These are phyloP conservation scores for Enteromius treurensis DNA, from an alignment of 2,797 vertebrate species.

Conservation along the genomic window DNA sequence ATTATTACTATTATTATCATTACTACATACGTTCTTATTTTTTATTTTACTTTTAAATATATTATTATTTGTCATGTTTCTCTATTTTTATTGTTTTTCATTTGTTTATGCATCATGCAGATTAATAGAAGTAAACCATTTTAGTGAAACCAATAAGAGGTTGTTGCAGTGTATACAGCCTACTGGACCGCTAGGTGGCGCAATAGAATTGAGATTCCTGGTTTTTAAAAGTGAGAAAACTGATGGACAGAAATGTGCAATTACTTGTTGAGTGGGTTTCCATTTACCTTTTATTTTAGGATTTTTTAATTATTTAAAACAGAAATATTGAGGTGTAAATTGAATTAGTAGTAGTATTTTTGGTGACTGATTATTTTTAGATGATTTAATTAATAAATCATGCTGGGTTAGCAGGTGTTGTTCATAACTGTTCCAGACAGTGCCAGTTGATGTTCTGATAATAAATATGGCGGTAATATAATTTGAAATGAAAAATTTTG, in stretches of 20 bases:
- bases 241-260: neutral
- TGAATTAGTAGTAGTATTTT: neutral
- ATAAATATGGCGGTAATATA: neutral
- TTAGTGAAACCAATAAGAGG: neutral
- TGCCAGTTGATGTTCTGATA: neutral
- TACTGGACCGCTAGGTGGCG: neutral
- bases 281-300: neutral
- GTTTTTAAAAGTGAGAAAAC: neutral
- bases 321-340: neutral
- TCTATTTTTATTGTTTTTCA: neutral
- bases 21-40: too few species aligned
- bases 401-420: too few species aligned
- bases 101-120: neutral
- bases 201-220: neutral
- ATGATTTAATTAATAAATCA: too few species aligned
- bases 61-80: too few species aligned
- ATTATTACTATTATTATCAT: too few species aligned
- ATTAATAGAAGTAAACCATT: neutral
- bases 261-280: neutral
- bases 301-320: neutral
- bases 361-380: neutral
- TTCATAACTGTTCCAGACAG: neutral
- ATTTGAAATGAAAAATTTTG: neutral
- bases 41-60: too few species aligned
- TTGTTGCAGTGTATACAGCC: neutral